Base-by-base conservation (phyloP, 2,113 vertebrate genomes). In the Crotophaga sulcirostris region DNA sequence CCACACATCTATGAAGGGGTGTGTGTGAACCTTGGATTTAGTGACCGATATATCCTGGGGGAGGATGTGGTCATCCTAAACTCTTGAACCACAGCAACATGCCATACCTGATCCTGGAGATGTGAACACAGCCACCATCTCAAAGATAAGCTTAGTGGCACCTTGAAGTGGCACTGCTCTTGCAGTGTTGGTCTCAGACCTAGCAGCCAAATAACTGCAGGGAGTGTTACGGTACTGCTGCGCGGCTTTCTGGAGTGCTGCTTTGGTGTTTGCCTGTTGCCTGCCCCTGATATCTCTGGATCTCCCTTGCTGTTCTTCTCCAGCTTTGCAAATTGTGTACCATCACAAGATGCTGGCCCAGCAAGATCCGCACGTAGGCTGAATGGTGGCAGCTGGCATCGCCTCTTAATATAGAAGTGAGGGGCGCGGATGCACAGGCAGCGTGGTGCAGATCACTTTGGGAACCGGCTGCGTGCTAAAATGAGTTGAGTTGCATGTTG, bases 321-420 rank as follows among this genome's bases (percentile, higher is more conserved):
- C 52, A 72, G 56, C 24, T 78, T 82, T 59, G 76, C 52, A 77
- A 52, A 34, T 0, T 8, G 34, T 19, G 59, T 31, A 45, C 45
- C 69, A 7, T 3, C 0, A 10, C 72, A 70, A 86, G 56, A 75
- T 89, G 94, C 88, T 81, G 63, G 83, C 68, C 94, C 64, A 55
- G 93, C 86, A 90, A 81, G 90, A 90, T 81, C 51, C 0, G 3
- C 86, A 75, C 0, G 34, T 76, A 95, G 64, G 83, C 86, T 95
- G 93, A 78, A 40, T 0, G 2, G 89, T 78, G 95, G 80, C 94
- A 96, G 86, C 94, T 92, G 94, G 64, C 64, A 60, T 67, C 2
- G n/a, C 64, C 83, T 87, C 95, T 92, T 15, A 81, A 84, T 92
- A 81, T 75, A 97, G 91, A 33, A 97, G 72, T 17, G 92, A 74